Conservation (phyloP, 2,888 invertebrate species). For the Himalopsyche japonica region DNA sequence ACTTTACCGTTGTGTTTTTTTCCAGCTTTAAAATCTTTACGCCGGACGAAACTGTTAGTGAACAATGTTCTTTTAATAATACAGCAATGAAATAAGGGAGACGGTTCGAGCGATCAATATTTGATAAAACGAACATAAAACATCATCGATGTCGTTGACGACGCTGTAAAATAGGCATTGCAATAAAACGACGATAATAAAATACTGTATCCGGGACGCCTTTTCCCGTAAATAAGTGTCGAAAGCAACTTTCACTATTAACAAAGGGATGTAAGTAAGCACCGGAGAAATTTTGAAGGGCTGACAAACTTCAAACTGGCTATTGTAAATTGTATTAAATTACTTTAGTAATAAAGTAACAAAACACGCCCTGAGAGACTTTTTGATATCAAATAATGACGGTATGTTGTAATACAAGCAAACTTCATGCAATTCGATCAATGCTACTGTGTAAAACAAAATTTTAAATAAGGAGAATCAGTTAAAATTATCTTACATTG, state of each 20-base stretch:
- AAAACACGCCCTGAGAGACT: too few relatives aligned
- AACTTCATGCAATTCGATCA: too few relatives aligned
- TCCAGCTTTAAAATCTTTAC: too few relatives aligned
- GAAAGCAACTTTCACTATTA: background rate
- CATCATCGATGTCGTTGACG: background rate
- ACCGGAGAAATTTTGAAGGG: background rate
- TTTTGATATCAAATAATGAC: too few relatives aligned
- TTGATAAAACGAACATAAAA: background rate
- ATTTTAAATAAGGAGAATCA: too few relatives aligned
- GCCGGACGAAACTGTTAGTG: too few relatives aligned
- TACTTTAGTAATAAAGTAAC: too few relatives aligned
- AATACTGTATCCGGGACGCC: background rate
- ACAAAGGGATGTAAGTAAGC: background rate
- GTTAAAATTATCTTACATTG: too few relatives aligned
- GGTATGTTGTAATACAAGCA: too few relatives aligned
- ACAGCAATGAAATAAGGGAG: background rate
- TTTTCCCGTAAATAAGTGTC: background rate
- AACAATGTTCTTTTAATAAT: background rate
- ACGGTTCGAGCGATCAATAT: background rate
- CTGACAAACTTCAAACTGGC: background rate
- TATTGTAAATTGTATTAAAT: too few relatives aligned
- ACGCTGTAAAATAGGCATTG: background rate
- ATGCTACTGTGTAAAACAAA: too few relatives aligned
- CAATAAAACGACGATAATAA: background rate
- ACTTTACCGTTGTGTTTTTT: too few relatives aligned